Evolutionary conservation across 2,113 vertebrate species (phyloP), one percentile per base, ranked within the genome.

Genomic region (Sprattus sprattus): DNA sequence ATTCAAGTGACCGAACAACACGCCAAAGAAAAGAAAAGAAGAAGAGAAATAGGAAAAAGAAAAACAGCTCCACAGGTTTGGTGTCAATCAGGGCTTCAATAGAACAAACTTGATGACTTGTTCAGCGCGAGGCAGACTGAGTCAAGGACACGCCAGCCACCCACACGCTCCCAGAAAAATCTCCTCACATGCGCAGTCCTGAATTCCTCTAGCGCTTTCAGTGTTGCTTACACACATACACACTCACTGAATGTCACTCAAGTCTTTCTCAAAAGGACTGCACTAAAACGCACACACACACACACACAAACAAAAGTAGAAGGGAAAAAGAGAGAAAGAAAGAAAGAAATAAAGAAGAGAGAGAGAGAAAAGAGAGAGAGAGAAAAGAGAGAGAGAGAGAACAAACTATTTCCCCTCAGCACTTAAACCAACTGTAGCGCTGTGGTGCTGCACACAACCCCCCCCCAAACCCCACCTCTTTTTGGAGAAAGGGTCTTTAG

Each of bases 401-500:
- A 28, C 67, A 75, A 75, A 75, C 67, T 39, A 39, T 32, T 39
- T 75, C 25, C 67, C 25, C 2, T 75, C 25, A n/a, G n/a, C n/a
- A 9, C n/a, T 67, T 67, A 67, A 67, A 67, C 64, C 64, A 28
- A 28, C n/a, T n/a, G 9, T n/a, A 2, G 39, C 39, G 39, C 39
- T 39, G 39, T 39, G 39, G 39, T 39, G 39, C 39, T 39, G 39
- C 28, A 15, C 47, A 16, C 45, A 25, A 6, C 46, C 44, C 22
- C n/a, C 64, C n/a, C 64, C 6, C 25, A 28, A 5, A 25, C 81
- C 11, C 28, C 9, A 60, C 25, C 82, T 25, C 7, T 67, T 25
- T 67, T 25, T n/a, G 64, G 25, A 67, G n/a, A 67, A 6, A 67
- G 75, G 32, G 88, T 85, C 86, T 86, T 86, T 49, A 83, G 84